Base-by-base conservation (phyloP, 2,888 invertebrate species). In the Sinohyriopsis cumingii region DNA sequence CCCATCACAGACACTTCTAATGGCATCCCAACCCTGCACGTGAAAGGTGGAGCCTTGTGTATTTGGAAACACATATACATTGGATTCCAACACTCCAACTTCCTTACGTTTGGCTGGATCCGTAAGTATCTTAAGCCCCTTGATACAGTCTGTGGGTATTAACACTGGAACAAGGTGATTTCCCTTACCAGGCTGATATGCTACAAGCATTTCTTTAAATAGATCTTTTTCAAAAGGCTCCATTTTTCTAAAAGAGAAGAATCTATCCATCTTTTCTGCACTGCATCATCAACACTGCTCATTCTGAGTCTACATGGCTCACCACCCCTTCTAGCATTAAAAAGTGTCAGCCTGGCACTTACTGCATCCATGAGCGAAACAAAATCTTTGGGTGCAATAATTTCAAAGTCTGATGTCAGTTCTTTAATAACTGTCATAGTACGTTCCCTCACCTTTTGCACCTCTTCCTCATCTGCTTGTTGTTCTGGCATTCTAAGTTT, bases 271-370 rank as follows among this genome's bases (percentile, higher is more conserved):
- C 22, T 59, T 22, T 24, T 66, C 25, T 59, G 15, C 22, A 53
- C 55, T 15, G 62, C 66, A 67, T 72, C 67, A 18, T 55, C 7
- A 63, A 53, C 69, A 18, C 72, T 67, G 2, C 28, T 24, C 4
- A 72, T 24, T 60, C 67, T 69, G 53, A 77, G 55, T 33, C 73
- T 62, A 54, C 75, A 67, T 18, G 75, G 75, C 59, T 77, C 70
- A 19, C 77, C 77, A 53, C 73, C 75, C 33, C 75, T 65, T 56
- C 72, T 61, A 9, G 71, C 77, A 67, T 77, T 77, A 63, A 75
- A 75, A 24, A 77, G 20, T 20, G 76, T 72, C 19, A 77, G 59
- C 56, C 75, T 24, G 22, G 60, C 63, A 45, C 69, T 69, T 24
- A 77, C 53, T 19, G 57, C 53, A 57, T 77, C 71, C 18, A 69